Conservation (phyloP, 2,113 vertebrate genomes). For the Emydocephalus ijimae region DNA sequence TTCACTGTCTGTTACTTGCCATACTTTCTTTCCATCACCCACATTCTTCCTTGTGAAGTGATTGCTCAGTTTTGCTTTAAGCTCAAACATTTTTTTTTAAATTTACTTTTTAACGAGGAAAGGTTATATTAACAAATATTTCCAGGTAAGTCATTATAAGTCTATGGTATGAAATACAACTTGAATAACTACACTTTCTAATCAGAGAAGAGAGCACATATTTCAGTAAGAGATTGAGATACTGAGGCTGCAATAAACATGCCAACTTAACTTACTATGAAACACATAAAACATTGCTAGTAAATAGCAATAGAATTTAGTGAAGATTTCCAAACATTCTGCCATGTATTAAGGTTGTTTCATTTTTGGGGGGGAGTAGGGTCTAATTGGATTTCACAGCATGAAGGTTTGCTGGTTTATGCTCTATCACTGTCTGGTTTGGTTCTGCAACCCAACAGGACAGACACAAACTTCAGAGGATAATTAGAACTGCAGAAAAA, state of each 20-base stretch:
- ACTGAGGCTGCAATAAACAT: background rate
- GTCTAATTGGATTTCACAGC: background rate
- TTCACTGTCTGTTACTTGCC: background rate
- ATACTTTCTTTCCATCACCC: background rate
- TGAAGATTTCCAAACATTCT: background rate
- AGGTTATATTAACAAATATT: background rate
- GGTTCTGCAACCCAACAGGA: no score
- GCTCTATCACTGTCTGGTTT: no score
- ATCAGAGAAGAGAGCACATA: background rate
- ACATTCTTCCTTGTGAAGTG: background rate
- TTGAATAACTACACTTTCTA: background rate
- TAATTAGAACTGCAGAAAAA: no score
- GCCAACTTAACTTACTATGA: background rate
- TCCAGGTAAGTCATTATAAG: background rate
- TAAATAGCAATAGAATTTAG: background rate
- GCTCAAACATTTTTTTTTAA: background rate
- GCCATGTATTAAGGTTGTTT: background rate
- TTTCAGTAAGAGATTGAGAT: background rate
- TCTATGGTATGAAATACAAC: background rate
- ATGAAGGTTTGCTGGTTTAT: background rate
- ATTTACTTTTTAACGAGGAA: background rate
- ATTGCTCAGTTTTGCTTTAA: background rate
- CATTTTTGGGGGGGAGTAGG: background rate
- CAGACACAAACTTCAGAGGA: no score
- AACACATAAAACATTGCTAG: background rate